These are phyloP conservation scores for Abrostola triplasia DNA, from an alignment of 2,888 invertebrate genomes.

Conservation along the genomic window DNA sequence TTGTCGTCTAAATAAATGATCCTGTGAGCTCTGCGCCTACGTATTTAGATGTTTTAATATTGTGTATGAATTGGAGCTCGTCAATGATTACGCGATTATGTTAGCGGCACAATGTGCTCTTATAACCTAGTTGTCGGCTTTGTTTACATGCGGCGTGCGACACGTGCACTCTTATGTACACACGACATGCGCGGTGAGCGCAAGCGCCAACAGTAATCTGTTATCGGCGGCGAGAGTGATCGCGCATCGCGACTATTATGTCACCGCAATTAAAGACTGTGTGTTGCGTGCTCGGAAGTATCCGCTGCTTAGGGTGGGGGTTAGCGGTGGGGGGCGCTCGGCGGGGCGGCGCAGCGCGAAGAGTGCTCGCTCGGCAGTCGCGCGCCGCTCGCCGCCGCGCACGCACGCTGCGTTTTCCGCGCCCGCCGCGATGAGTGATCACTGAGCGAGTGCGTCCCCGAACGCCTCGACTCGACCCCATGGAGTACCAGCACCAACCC, in stretches of 20 bases:
- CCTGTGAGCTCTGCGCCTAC: neutral
- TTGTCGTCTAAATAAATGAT: no score
- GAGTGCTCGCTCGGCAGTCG: constrained; percentile 68
- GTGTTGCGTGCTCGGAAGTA: constrained; percentile 61
- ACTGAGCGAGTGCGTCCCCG: constrained; percentile 73
- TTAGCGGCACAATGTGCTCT: constrained; percentile 45
- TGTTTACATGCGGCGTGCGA: constrained; percentile 75
- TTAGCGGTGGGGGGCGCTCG: constrained; percentile 41
- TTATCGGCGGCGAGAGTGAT: constrained; percentile 74
- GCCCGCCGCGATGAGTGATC: constrained; percentile 81
- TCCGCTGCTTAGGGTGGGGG: constrained; percentile 32
- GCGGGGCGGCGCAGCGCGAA: constrained; percentile 59
- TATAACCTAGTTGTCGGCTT: constrained; percentile 62
- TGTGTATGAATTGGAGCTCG: constrained; percentile 27
- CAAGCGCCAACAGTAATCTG: constrained; percentile 66
- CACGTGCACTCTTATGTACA: constrained; percentile 69
- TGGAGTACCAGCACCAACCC: constrained; percentile 86
- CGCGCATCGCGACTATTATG: constrained; percentile 73
- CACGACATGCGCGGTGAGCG: constrained; percentile 59
- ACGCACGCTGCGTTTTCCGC: constrained; percentile 68
- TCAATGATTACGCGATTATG: constrained; percentile 46
- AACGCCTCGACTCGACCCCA: constrained; percentile 71
- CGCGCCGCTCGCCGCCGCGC: constrained; percentile 72
- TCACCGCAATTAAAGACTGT: constrained; percentile 75
- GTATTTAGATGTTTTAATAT: constrained; percentile 22